Evolutionary conservation across 2,888 invertebrate genomes (phyloP).

Genomic region (Dioctria linearis): DNA sequence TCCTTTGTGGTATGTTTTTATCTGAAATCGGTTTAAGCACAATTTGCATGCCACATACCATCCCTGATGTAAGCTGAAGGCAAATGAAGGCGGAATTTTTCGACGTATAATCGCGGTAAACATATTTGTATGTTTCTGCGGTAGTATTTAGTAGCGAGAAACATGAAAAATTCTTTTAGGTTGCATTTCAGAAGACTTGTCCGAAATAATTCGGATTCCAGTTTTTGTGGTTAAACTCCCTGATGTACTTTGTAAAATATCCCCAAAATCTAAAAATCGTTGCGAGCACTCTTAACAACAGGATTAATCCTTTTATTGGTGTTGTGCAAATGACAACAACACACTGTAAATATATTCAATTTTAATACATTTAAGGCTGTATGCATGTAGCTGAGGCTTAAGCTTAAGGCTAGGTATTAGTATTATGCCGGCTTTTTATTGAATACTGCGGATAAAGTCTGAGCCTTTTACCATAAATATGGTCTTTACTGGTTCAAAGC

Average conservation of each 20-base stretch:
- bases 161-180: conserved; percentile 48
- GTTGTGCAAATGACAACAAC: too few species aligned
- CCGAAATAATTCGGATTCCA: conserved; percentile 42
- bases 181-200: conserved; percentile 27
- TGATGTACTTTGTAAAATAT: conserved; percentile 13
- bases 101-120: conserved; percentile 43
- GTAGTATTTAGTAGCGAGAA: conserved; percentile 47
- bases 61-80: conserved; percentile 39
- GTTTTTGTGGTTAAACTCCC: conserved; percentile 15
- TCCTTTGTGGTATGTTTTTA: conserved; percentile 51
- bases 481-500: too few species aligned
- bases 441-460: too few species aligned
- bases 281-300: neutral
- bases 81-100: conserved; percentile 49
- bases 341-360: too few species aligned
- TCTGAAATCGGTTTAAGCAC: conserved; percentile 57
- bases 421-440: too few species aligned
- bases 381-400: too few species aligned
- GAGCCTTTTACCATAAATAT: too few species aligned
- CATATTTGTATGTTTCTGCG: conserved; percentile 25
- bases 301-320: too few species aligned
- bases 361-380: too few species aligned
- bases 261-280: neutral
- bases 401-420: too few species aligned
- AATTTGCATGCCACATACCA: conserved; percentile 56